Evolutionary conservation across 2,113 vertebrate genomes (phyloP).

Genomic region (Lepisosteus oculatus): DNA sequence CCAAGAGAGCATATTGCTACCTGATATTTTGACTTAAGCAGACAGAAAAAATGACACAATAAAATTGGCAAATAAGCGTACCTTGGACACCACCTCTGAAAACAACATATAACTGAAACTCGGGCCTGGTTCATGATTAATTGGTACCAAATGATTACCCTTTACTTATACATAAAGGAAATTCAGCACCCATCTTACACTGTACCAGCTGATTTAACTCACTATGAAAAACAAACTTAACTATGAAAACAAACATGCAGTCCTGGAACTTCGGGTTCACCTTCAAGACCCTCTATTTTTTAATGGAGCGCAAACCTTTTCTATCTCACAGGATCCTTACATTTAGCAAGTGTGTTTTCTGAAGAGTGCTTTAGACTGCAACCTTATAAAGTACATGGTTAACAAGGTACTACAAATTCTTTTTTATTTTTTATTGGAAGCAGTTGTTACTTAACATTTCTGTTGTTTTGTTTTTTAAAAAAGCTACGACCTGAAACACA

Average conservation of each 20-base stretch:
- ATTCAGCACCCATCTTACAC: not conserved
- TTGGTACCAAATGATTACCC: not conserved
- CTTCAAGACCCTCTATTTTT: not conserved
- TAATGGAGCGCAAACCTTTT: not conserved
- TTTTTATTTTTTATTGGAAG: not conserved
- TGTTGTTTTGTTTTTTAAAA: not conserved
- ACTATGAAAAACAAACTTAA: not conserved
- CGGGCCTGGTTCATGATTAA: no score
- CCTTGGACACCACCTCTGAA: no score
- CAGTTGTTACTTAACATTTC: not conserved
- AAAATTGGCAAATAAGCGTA: no score
- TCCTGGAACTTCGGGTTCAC: not conserved
- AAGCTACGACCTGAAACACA: not conserved
- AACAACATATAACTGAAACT: no score
- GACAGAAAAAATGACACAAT: no score
- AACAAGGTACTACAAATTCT: not conserved
- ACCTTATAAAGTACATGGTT: not conserved
- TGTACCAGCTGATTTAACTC: not conserved
- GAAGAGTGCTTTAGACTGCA: not conserved
- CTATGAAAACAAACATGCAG: not conserved
- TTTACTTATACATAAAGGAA: not conserved
- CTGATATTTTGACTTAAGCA: no score
- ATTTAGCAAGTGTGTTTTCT: not conserved
- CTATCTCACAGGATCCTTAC: not conserved
- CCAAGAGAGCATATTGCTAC: no score